phyloP scores from a whole-genome alignment of 2,113 vertebrate species.

The Phaethon lepturus region DNA sequence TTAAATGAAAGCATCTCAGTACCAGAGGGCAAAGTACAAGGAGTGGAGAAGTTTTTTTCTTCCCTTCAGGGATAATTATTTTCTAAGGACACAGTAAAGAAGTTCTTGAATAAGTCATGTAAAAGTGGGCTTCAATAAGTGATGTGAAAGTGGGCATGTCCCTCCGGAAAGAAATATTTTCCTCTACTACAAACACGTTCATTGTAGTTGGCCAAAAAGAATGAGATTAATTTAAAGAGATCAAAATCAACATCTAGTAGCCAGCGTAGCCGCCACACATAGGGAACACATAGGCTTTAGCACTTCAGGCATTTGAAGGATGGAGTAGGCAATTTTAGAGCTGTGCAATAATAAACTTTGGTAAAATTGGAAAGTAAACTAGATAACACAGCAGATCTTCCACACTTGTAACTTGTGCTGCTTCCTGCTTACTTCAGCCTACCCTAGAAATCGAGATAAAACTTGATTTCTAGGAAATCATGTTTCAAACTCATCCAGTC shows the following conservation, averaged over 20 bases:
- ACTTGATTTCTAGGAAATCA: background rate
- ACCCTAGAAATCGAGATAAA: background rate
- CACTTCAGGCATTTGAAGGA: background rate
- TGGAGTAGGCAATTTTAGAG: background rate
- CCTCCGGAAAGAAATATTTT: background rate
- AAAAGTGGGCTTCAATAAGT: background rate
- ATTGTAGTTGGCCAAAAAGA: background rate
- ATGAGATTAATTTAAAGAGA: background rate
- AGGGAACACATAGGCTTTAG: background rate
- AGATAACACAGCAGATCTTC: background rate
- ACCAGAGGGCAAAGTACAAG: background rate
- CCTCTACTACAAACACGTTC: background rate
- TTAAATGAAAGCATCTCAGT: constrained; percentile 6
- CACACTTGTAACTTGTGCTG: background rate
- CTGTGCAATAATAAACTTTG: background rate
- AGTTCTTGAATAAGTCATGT: background rate
- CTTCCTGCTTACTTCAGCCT: background rate
- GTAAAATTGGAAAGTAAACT: background rate
- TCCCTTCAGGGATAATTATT: background rate
- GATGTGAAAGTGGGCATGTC: background rate
- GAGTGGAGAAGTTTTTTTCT: background rate
- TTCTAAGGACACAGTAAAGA: background rate
- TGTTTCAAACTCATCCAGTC: background rate
- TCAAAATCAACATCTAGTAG: background rate
- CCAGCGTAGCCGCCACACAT: background rate